Conservation (phyloP, 2,113 vertebrate genomes). For the Etheostoma cragini region DNA sequence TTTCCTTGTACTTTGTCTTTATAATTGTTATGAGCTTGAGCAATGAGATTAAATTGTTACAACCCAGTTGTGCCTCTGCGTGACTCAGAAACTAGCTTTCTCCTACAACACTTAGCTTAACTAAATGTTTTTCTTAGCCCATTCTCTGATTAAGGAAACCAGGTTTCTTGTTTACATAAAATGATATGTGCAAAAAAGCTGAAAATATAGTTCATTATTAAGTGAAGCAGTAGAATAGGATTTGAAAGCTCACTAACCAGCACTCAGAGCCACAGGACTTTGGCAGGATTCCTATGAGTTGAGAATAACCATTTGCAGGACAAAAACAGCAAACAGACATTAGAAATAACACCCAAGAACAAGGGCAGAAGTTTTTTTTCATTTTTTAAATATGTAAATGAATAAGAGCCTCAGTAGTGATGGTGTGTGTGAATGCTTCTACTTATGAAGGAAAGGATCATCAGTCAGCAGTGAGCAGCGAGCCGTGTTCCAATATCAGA, state of each 20-base stretch:
- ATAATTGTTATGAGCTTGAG: not conserved
- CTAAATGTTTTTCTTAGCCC: constrained; percentile 8
- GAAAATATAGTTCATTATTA: not conserved
- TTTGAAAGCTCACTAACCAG: constrained; percentile 26
- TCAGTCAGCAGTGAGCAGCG: not conserved
- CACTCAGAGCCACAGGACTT: not conserved
- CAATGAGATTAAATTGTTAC: no score
- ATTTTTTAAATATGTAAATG: constrained; percentile 21
- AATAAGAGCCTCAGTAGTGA: not conserved
- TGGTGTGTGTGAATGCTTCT: not conserved
- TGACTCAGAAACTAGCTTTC: constrained; percentile 2
- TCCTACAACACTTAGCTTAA: not conserved
- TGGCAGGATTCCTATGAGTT: not conserved
- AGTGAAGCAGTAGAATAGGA: not conserved
- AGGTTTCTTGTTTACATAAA: constrained; percentile 15
- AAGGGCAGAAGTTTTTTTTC: not conserved
- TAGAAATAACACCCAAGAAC: not conserved
- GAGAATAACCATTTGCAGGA: not conserved
- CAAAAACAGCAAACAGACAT: not conserved
- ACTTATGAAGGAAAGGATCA: constrained; percentile 21
- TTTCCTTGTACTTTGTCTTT: not conserved
- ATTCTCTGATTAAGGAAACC: not conserved
- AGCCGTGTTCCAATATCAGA: constrained; percentile 62
- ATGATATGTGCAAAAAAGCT: not conserved
- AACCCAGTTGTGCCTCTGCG: constrained; percentile 11